Percentiles rank a stretch among this genome's conserved stretches.
These are phyloP conservation scores for Thomomys bottae DNA, from an alignment of 2,113 vertebrate species.

Conservation along the genomic window DNA sequence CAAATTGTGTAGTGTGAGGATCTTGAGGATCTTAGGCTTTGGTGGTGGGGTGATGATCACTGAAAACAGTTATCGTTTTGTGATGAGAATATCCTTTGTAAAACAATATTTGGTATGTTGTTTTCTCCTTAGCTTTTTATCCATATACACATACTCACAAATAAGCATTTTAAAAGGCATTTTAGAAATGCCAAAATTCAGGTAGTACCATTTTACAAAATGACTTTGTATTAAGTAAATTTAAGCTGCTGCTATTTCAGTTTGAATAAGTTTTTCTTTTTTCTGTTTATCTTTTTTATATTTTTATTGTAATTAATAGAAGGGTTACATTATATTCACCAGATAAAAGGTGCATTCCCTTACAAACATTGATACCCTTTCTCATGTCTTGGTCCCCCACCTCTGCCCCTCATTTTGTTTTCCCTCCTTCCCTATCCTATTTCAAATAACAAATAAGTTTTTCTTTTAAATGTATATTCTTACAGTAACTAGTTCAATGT, in stretches of 20 bases:
- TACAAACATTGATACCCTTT: too few species aligned
- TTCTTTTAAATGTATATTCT: slow-evolving; percentile 27
- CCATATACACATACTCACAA: neutral
- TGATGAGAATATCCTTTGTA: neutral
- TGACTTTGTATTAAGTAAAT: slow-evolving; percentile 12
- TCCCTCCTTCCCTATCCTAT: too few species aligned
- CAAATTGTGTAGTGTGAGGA: too few species aligned
- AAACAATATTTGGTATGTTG: slow-evolving; percentile 31
- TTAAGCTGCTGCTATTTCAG: slow-evolving; percentile 20
- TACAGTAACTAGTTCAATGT: slow-evolving; percentile 34
- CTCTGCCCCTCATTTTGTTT: too few species aligned
- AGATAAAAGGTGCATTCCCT: too few species aligned
- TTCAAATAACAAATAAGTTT: too few species aligned
- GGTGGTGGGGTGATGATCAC: neutral
- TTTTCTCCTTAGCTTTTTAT: slow-evolving; percentile 35
- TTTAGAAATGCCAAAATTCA: slow-evolving; percentile 27
- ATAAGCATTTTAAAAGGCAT: neutral
- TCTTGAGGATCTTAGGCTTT: slow-evolving; percentile 25
- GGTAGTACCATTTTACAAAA: neutral
- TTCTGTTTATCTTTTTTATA: too few species aligned
- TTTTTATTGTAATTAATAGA: too few species aligned
- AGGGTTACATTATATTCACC: too few species aligned
- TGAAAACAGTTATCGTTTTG: neutral
- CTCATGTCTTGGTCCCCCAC: too few species aligned
- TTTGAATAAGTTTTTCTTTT: slow-evolving; percentile 19